A percentile compares a stretch with the other conserved stretches of the same genome.
phyloP scores from a whole-genome alignment of 2,797 vertebrate species.

The Glyptemys insculpta region DNA sequence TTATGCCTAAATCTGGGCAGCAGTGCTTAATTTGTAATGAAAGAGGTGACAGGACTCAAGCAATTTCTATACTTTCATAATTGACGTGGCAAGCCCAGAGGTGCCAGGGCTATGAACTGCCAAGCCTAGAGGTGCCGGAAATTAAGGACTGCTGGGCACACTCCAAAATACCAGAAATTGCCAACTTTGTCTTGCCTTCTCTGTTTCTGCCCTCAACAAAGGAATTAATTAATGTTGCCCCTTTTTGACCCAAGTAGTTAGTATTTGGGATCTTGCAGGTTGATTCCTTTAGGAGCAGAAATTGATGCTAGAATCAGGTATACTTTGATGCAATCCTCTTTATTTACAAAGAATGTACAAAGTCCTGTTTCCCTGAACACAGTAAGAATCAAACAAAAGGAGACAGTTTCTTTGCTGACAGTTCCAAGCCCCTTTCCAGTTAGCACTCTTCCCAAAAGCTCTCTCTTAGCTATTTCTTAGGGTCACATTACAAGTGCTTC shows the following conservation, averaged over 20 bases:
- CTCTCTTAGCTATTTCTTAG: background rate
- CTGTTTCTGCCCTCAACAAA: background rate
- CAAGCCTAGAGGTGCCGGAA: no score
- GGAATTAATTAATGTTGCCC: constrained; percentile 20
- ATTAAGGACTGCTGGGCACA: no score
- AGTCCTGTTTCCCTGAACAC: background rate
- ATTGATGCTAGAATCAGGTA: background rate
- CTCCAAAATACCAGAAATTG: background rate
- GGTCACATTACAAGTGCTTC: background rate
- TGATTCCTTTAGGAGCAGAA: constrained; percentile 5
- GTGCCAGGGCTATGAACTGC: no score
- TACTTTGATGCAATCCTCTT: constrained; percentile 12
- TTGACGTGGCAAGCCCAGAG: no score
- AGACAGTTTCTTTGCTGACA: background rate
- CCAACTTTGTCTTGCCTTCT: background rate
- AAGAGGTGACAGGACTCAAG: no score
- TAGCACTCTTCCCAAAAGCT: background rate
- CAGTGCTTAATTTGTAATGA: no score
- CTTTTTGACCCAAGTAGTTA: constrained; percentile 38
- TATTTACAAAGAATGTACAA: background rate
- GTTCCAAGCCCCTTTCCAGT: background rate
- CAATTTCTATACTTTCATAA: no score
- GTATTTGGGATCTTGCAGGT: background rate
- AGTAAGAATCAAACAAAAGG: background rate
- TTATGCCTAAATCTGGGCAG: background rate